phyloP scores from a whole-genome alignment of 2,888 invertebrate genomes.

The Pseudoips prasinana region DNA sequence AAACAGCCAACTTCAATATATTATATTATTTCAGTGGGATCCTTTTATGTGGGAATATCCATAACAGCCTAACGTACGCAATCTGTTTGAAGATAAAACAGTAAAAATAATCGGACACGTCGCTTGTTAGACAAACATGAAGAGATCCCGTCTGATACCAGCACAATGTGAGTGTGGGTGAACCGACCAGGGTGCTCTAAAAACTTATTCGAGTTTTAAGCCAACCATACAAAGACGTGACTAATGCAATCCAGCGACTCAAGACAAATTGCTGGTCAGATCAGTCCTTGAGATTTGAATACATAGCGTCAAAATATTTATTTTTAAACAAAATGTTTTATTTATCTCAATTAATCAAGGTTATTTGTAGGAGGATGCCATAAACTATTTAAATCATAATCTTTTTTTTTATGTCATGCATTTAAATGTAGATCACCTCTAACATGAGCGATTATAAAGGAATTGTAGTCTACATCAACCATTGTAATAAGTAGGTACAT shows the following conservation, averaged over 20 bases:
- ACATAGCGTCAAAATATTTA: conserved; percentile 25
- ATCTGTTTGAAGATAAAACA: conserved; percentile 57
- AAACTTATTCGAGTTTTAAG: conserved; percentile 29
- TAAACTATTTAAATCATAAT: no score
- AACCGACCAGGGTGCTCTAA: conserved; percentile 49
- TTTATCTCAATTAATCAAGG: conserved; percentile 23
- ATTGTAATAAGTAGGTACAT: no score
- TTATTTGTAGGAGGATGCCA: not conserved
- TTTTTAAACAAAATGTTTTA: conserved; percentile 13
- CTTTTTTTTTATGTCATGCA: no score
- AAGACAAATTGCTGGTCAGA: conserved; percentile 63
- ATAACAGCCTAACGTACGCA: conserved; percentile 33
- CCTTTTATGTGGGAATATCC: no score
- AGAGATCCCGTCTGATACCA: conserved; percentile 69
- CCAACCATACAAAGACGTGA: conserved; percentile 46
- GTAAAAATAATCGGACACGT: conserved; percentile 78
- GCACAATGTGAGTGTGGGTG: conserved; percentile 71
- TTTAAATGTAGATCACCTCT: no score
- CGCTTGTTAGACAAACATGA: conserved; percentile 80
- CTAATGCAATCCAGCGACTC: conserved; percentile 42
- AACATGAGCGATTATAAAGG: no score
- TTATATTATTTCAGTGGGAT: no score
- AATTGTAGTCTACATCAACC: no score
- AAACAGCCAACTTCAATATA: no score
- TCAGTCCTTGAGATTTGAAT: conserved; percentile 35